These are phyloP conservation scores for Brachyalestes nurse DNA, from an alignment of 2,797 vertebrate species.

Conservation along the genomic window DNA sequence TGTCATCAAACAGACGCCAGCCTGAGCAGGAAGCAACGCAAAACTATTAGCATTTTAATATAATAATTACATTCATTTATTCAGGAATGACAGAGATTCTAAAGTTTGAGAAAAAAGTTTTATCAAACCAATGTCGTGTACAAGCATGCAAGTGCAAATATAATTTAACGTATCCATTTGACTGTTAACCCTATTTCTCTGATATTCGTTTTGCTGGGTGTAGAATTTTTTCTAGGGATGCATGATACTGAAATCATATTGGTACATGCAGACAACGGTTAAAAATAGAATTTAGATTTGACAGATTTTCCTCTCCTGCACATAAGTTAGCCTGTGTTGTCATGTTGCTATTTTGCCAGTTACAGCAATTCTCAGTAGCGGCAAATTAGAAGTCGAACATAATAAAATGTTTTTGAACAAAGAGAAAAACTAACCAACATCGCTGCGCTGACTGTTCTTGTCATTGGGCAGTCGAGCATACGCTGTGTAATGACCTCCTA, in stretches of 20 bases:
- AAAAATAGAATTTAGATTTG: too few species aligned
- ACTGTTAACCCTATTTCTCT: too few species aligned
- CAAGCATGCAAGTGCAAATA: neutral
- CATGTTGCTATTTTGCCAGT: too few species aligned
- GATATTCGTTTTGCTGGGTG: too few species aligned
- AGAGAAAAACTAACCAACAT: constrained; percentile 82
- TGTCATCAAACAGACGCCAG: constrained; percentile 98
- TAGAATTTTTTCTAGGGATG: too few species aligned
- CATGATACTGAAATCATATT: too few species aligned
- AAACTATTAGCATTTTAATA: neutral
- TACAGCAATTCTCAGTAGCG: neutral
- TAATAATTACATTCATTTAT: neutral
- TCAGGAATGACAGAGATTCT: neutral
- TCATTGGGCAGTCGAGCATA: constrained; percentile 94
- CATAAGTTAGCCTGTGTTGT: too few species aligned
- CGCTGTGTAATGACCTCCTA: constrained; percentile 96
- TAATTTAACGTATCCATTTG: neutral
- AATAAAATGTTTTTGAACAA: too few species aligned
- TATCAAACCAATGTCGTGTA: neutral
- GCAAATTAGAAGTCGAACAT: neutral
- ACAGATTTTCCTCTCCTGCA: too few species aligned
- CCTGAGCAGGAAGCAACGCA: constrained; percentile 71
- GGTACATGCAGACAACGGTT: too few species aligned
- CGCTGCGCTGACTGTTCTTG: constrained; percentile 97
- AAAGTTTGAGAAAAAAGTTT: neutral